Conservation (phyloP, 2,797 vertebrate genomes). For the Pangasius macronema region DNA sequence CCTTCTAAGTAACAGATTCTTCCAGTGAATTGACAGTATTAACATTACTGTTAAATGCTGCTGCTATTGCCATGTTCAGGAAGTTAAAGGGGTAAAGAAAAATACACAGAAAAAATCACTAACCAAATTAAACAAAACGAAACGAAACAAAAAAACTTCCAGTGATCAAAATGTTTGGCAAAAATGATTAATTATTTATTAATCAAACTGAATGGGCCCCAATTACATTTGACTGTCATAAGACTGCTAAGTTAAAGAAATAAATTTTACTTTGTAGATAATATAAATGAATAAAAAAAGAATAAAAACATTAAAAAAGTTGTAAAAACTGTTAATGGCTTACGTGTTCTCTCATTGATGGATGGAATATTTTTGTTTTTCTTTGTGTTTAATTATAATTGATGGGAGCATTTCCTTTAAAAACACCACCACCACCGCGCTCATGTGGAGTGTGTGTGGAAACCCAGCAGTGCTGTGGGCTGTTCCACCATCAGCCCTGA, state of each 20-base stretch:
- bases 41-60: constrained; percentile 95
- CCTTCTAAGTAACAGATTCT: constrained; percentile 91
- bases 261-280: constrained; percentile 99
- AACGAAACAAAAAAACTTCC: constrained; percentile 62
- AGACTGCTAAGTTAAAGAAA: constrained; percentile 99
- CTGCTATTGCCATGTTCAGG: constrained; percentile 92
- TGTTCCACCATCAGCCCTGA: neutral
- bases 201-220: constrained; percentile 87
- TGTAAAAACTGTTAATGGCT: constrained; percentile 90
- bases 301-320: constrained; percentile 99
- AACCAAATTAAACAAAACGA: constrained; percentile 86
- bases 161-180: constrained; percentile 82
- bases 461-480: neutral
- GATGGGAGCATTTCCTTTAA: neutral
- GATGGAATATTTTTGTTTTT: neutral
- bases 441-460: no score
- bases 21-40: constrained; percentile 93
- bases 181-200: constrained; percentile 97
- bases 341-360: constrained; percentile 7
- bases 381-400: neutral
- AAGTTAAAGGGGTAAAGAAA: constrained; percentile 73
- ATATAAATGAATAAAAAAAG: constrained; percentile 98
- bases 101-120: constrained; percentile 73
- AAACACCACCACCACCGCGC: no score
- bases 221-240: constrained; percentile 88